Evolutionary conservation across 2,888 invertebrate species (phyloP), one percentile per base, ranked within the genome.

Genomic region (Fragum fragum): DNA sequence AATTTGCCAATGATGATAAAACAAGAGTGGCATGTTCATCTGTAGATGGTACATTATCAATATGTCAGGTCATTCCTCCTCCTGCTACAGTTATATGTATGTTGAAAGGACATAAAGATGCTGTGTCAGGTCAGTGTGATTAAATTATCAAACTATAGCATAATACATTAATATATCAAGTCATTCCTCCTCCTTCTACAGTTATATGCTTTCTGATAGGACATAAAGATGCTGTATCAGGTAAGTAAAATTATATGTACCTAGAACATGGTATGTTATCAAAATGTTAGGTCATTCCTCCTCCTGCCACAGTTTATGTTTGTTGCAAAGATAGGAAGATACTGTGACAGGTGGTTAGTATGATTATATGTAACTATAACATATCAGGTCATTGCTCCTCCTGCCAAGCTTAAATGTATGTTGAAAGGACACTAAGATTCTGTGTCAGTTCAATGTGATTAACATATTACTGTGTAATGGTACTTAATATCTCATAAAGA

Each of bases 1-100:
- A 97, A 87, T 94, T 94, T 95, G 97, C 97, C 0, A 97, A 97
- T 95, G 97, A 98, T 93, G 97, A 98, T 92, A 96, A 96, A 79
- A 96, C 97, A 7, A 96, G 96, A 90, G 95, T 98, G 52, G 97
- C 97, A 81, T 97, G 97, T 92, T 97, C 97, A 11, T 97, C 97
- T 0, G 95, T 96, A 86, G 98, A 98, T 94, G 97, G 97, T 0
- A 96, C 96, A 1, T 95, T 98, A 71, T 97, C 97, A 0, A 96
- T 98, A 79, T 98, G 97, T 94, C 96, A 97, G 86, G 96, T 96
- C 0, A 92, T 94, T n/a, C 96, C 96, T 21, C 92, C 94, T 14
- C 94, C 94, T 5, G 97, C 97, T 0, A 96, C 96, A 79, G 96
- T 97, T 75, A 95, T 96, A 75, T 96, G 96, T 88, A 95, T 97